Percentiles rank a stretch among this genome's conserved stretches.
Evolutionary conservation across 53 echinoderm and acorn worm genomes (phyloP).

Genomic region (Mesocentrotus franciscanus): DNA sequence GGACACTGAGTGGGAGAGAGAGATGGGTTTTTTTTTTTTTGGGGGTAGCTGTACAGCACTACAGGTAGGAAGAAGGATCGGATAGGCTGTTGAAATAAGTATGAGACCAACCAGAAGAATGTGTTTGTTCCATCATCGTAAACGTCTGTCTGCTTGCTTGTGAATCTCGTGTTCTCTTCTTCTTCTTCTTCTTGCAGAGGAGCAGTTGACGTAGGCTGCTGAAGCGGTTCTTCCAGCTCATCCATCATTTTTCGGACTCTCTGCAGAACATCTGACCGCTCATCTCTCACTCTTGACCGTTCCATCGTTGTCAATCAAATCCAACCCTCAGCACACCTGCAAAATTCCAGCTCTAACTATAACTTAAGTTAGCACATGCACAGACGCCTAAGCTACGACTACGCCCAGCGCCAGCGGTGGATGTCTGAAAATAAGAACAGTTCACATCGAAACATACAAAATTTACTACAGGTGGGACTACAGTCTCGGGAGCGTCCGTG

Average conservation of each 20-base stretch:
- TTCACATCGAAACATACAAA: not conserved
- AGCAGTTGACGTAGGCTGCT: not conserved
- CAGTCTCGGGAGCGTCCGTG: not conserved
- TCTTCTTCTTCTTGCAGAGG: not conserved
- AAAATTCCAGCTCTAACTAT: not conserved
- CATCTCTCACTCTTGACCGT: not conserved
- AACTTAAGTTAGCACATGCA: too few species aligned
- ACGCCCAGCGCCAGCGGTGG: too few species aligned
- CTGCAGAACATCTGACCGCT: not conserved
- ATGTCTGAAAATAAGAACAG: not conserved
- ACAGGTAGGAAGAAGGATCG: too few species aligned
- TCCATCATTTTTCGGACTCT: slow-evolving; percentile 54
- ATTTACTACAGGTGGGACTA: not conserved
- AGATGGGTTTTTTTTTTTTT: too few species aligned
- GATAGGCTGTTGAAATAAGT: too few species aligned
- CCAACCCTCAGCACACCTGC: not conserved
- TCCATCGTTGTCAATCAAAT: not conserved
- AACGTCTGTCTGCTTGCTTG: slow-evolving; percentile 73
- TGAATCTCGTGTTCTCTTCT: slow-evolving; percentile 51
- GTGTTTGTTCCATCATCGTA: slow-evolving; percentile 90
- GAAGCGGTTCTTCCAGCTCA: slow-evolving; percentile 39
- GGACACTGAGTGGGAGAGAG: too few species aligned
- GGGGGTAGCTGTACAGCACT: too few species aligned
- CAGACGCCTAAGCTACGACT: too few species aligned
- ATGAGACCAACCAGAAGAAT: slow-evolving; percentile 78